Evolutionary conservation across 2,888 invertebrate species (phyloP).

Genomic region (Panorpa germanica): DNA sequence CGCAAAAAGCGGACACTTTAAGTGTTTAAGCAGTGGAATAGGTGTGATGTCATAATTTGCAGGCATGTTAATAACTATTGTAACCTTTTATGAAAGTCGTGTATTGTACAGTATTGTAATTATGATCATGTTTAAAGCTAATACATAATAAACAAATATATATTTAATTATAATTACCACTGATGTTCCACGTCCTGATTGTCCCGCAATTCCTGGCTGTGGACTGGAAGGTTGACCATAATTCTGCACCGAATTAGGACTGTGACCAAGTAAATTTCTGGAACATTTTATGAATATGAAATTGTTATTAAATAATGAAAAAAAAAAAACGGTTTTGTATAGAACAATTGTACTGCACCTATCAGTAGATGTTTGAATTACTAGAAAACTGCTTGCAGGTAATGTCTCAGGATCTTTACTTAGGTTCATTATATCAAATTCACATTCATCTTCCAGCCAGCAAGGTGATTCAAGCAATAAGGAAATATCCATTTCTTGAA

Average conservation of each 20-base stretch:
- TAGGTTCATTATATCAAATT: slow-evolving; percentile 81
- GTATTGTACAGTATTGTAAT: too few species aligned
- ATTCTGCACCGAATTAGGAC: slow-evolving; percentile 17
- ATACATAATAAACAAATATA: too few species aligned
- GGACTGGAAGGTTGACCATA: slow-evolving; percentile 37
- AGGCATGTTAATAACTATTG: too few species aligned
- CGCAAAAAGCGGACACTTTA: too few species aligned
- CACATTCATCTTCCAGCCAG: slow-evolving; percentile 95
- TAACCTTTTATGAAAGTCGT: too few species aligned
- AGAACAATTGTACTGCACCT: too few species aligned
- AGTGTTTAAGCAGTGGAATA: too few species aligned
- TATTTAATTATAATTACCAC: too few species aligned
- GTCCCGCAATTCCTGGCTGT: slow-evolving; percentile 49
- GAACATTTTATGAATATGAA: slow-evolving; percentile 8
- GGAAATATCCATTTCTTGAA: slow-evolving; percentile 96
- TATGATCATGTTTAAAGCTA: too few species aligned
- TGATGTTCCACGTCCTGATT: slow-evolving; percentile 72
- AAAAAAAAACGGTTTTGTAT: background rate
- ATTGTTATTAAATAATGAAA: background rate
- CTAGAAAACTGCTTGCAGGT: slow-evolving; percentile 69
- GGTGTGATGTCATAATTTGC: too few species aligned
- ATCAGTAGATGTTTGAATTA: slow-evolving; percentile 56
- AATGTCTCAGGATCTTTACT: slow-evolving; percentile 56
- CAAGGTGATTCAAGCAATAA: slow-evolving; percentile 72
- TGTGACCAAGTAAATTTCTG: slow-evolving; percentile 23